Conservation (phyloP, 1,140 invertebrate species). For the Habropoda laboriosa region DNA sequence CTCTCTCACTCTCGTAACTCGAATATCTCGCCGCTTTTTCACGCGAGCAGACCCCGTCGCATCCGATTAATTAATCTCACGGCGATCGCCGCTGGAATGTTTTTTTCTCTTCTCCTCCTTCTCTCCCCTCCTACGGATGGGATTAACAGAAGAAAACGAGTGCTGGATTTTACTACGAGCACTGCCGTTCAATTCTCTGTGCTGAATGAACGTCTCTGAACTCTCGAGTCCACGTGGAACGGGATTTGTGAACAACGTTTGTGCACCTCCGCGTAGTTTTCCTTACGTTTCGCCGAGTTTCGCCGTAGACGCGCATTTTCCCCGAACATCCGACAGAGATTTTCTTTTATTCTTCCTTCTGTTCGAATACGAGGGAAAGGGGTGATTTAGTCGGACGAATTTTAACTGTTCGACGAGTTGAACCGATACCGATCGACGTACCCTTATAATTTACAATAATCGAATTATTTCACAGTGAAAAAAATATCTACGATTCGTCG, state of each 20-base stretch:
- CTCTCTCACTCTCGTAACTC: conserved; percentile 26
- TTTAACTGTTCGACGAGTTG: no score
- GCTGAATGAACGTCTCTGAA: neutral
- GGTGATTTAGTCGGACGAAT: no score
- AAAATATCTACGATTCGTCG: no score
- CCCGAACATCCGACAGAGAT: no score
- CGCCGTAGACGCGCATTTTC: no score
- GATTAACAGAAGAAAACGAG: neutral
- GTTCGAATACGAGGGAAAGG: no score
- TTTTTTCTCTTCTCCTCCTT: neutral
- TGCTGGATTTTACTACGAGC: conserved; percentile 4
- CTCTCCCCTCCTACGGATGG: neutral
- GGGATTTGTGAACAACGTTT: neutral
- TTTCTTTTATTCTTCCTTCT: no score
- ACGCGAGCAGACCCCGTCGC: conserved; percentile 29
- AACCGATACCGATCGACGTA: no score
- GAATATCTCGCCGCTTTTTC: conserved; percentile 26
- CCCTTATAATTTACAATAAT: no score
- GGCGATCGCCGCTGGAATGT: conserved; percentile 30
- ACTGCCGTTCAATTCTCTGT: neutral
- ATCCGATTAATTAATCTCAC: conserved; percentile 44
- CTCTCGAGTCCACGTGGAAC: neutral
- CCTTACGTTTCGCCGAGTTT: no score
- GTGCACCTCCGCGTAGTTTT: no score
- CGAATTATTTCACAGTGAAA: no score